phyloP scores from a whole-genome alignment of 2,113 vertebrate genomes.

The Syrrhaptes paradoxus region DNA sequence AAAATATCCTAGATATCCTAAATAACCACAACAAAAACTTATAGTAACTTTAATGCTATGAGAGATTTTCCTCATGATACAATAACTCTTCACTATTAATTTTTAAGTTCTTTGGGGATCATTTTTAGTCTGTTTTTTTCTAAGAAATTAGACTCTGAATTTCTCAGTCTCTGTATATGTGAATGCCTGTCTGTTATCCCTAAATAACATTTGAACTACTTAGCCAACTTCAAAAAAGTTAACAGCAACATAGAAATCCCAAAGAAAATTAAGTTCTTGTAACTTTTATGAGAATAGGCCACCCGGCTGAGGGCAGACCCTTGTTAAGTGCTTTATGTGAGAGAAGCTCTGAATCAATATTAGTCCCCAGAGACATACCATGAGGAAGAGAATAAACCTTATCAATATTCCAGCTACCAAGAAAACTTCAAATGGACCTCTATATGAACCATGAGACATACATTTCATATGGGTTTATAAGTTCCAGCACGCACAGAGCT shows the following conservation, averaged over 20 bases:
- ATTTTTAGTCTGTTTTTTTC: neutral
- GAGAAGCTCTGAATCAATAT: neutral
- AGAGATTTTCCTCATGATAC: neutral
- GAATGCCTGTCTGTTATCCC: neutral
- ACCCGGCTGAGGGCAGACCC: neutral
- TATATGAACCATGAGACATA: neutral
- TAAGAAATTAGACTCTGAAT: neutral
- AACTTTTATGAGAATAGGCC: neutral
- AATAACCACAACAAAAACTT: neutral
- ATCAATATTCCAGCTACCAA: neutral
- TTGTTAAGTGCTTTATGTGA: neutral
- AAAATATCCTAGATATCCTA: neutral
- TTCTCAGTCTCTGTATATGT: neutral
- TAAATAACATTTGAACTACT: neutral
- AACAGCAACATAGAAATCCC: neutral
- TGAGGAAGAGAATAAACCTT: neutral
- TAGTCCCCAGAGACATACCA: neutral
- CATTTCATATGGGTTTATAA: neutral
- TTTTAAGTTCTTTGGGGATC: neutral
- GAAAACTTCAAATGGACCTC: neutral
- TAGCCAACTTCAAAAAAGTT: neutral
- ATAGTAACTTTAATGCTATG: neutral
- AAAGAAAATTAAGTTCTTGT: neutral
- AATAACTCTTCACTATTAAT: neutral
- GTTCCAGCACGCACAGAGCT: neutral